Base-by-base conservation (phyloP, 2,113 vertebrate genomes). In the Dicentrarchus labrax region DNA sequence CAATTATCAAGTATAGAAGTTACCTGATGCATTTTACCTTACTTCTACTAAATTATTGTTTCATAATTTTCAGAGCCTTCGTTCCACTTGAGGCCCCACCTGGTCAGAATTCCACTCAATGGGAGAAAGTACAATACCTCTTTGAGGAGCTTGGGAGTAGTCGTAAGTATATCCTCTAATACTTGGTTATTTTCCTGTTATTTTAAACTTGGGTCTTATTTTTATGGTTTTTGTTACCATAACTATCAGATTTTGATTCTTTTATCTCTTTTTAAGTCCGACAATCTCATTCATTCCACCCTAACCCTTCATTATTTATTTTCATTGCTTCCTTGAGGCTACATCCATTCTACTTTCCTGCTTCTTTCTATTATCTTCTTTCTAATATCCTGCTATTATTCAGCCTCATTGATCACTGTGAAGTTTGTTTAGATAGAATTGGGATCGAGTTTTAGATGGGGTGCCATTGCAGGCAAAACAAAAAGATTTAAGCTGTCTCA, bases 71-170 rank as follows among this genome's bases (percentile, higher is more conserved):
- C 86, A 99, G 98, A 87, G 97, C 97, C 4, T 99, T 99, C 90
- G 95, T 98, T 89, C 98, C 98, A 47, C 91, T 99, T 83, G 90
- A 94, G 73, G 91, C 97, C 80, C 96, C 97, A 10, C 93, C 92
- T 39, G 93, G 94, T 80, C 96, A 96, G 90, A 99, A 99, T 92
- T 96, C 98, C 59, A 99, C 98, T 4, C 97, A 99, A 15, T 98
- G 97, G 97, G 97, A 99, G 83, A 99, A 98, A 93, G 96, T 99
- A 21, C 97, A 97, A 57, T 95, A 98, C 41, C 91, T 99, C 15
- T 97, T 99, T 94, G 96, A 98, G 90, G 97, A 99, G 91, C 96
- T 99, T 90, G 98, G 97, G 87, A 99, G 97, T 82, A 96, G 95
- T 86, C 96, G 98, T 99, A 96, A 99, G 98, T 97, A 93, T 4